Percentiles rank a stretch among this genome's conserved stretches.
phyloP scores from a whole-genome alignment of 2,888 invertebrate species.

The Nomada hirtipes region DNA sequence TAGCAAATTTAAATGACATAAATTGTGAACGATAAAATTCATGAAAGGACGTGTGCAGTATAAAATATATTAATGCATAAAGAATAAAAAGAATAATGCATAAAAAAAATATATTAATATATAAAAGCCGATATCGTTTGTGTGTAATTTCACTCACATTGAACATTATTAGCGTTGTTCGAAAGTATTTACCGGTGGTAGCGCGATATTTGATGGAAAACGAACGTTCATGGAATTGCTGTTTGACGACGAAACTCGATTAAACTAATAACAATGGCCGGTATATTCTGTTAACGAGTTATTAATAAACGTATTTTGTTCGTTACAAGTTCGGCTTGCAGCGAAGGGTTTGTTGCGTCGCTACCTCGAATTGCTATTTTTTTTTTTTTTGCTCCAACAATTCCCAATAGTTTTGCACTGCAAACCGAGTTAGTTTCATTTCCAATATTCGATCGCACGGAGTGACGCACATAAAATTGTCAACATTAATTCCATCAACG shows the following conservation, averaged over 20 bases:
- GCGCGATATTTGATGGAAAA: neutral
- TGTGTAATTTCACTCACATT: slow-evolving; percentile 14
- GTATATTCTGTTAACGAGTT: slow-evolving; percentile 26
- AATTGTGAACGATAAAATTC: neutral
- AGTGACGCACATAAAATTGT: neutral
- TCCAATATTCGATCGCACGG: neutral
- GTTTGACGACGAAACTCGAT: slow-evolving; percentile 31
- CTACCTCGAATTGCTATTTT: neutral
- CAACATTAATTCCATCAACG: too few relatives aligned
- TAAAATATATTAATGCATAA: neutral
- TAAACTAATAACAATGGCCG: slow-evolving; percentile 31
- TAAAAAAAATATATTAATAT: too few relatives aligned
- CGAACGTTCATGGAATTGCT: neutral
- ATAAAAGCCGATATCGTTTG: too few relatives aligned
- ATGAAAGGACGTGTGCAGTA: neutral
- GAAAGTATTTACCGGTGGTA: slow-evolving; percentile 9
- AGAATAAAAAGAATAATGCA: too few relatives aligned
- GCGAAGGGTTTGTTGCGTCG: neutral
- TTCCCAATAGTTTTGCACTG: too few relatives aligned
- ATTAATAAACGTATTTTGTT: slow-evolving; percentile 30
- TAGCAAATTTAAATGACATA: too few relatives aligned
- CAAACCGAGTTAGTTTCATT: neutral
- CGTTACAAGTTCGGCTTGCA: slow-evolving; percentile 6
- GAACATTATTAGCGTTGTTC: slow-evolving; percentile 4
- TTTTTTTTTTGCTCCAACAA: neutral